These are phyloP conservation scores for Sebastolobus alascanus DNA, from an alignment of 2,797 vertebrate species.

Conservation along the genomic window DNA sequence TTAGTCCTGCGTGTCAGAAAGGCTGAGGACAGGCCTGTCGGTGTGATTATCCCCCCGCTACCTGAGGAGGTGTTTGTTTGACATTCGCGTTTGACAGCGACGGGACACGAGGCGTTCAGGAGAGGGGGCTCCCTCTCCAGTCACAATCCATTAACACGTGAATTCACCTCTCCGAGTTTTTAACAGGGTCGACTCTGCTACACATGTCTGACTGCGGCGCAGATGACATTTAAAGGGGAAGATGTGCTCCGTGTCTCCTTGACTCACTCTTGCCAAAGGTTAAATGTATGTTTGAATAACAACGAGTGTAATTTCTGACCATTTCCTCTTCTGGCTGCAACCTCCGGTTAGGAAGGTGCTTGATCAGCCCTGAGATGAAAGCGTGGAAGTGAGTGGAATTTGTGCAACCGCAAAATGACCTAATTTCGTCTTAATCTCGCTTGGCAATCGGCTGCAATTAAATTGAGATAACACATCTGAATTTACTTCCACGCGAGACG, in stretches of 20 bases:
- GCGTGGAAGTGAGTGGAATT: slow-evolving; percentile 72
- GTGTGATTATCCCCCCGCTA: slow-evolving; percentile 88
- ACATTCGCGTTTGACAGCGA: slow-evolving; percentile 89
- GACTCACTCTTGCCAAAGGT: slow-evolving; percentile 81
- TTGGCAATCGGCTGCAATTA: slow-evolving; percentile 81
- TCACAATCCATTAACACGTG: slow-evolving; percentile 88
- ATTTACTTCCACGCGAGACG: slow-evolving; percentile 63
- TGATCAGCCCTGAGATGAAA: slow-evolving; percentile 81
- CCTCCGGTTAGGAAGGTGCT: slow-evolving; percentile 76
- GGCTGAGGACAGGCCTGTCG: slow-evolving; percentile 88
- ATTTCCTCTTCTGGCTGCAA: slow-evolving; percentile 71
- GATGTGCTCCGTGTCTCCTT: slow-evolving; percentile 65
- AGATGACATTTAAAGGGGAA: slow-evolving; percentile 75
- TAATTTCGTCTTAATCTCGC: slow-evolving; percentile 79
- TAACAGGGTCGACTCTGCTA: slow-evolving; percentile 68
- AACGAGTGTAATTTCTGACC: slow-evolving; percentile 73
- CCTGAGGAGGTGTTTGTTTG: slow-evolving; percentile 93
- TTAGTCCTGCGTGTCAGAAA: slow-evolving; percentile 78
- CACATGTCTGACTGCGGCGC: slow-evolving; percentile 67
- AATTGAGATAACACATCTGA: slow-evolving; percentile 76
- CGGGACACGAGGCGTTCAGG: slow-evolving; percentile 81
- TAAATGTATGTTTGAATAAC: slow-evolving; percentile 80
- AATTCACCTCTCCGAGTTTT: slow-evolving; percentile 83
- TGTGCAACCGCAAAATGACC: slow-evolving; percentile 80
- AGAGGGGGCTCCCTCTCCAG: slow-evolving; percentile 82